Conservation (phyloP, 2,888 invertebrate genomes). For the Melanostoma scalare region DNA sequence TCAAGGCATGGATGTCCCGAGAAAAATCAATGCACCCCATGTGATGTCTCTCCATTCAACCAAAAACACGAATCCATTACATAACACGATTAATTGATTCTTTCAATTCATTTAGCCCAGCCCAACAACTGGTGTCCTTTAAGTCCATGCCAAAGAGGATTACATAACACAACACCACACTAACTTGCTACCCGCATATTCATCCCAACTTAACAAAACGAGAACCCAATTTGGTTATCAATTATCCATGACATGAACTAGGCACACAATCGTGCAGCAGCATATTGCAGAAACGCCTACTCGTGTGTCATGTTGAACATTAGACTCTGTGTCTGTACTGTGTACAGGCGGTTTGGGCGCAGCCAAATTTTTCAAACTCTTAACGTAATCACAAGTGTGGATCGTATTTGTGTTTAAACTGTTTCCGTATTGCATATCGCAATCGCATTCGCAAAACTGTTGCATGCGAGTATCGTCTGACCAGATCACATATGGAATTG, state of each 20-base stretch:
- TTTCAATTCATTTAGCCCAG: no score
- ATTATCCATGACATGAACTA: constrained; percentile 47
- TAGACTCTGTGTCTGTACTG: background rate
- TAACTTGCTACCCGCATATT: no score
- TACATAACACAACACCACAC: no score
- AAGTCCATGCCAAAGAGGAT: no score
- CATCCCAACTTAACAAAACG: no score
- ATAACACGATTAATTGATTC: no score
- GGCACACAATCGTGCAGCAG: constrained; percentile 19
- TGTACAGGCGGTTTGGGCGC: constrained; percentile 32
- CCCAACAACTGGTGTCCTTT: no score
- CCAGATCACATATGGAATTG: constrained; percentile 35
- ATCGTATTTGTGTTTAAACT: constrained; percentile 42
- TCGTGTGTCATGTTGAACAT: background rate
- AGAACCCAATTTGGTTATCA: no score
- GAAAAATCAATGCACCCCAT: no score
- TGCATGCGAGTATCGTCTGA: constrained; percentile 21
- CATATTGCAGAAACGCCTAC: constrained; percentile 39
- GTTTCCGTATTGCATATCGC: constrained; percentile 33
- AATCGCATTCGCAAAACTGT: constrained; percentile 18
- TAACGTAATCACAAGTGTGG: constrained; percentile 57
- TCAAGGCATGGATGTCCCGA: no score
- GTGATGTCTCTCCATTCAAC: no score
- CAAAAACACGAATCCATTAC: no score
- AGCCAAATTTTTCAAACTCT: constrained; percentile 50